These are phyloP conservation scores for Stichopus chloronotus DNA, from an alignment of 35 echinoderm and acorn worm species.

Conservation along the genomic window DNA sequence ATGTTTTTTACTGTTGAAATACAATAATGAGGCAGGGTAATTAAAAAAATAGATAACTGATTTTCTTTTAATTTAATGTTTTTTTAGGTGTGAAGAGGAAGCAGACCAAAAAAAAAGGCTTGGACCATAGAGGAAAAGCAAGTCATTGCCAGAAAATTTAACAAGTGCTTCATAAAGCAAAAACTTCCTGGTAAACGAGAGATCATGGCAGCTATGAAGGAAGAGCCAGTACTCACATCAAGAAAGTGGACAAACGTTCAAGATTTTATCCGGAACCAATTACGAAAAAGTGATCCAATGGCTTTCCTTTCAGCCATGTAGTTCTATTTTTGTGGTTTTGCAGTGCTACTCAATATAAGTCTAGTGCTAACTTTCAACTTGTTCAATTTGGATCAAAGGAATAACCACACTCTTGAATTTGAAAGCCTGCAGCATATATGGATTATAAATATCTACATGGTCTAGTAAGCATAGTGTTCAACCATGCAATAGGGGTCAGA, in stretches of 20 bases:
- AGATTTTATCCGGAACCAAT: conserved; percentile 18
- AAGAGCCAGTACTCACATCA: background rate
- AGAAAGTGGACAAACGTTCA: conserved; percentile 23
- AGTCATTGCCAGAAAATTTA: background rate
- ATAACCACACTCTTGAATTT: no score
- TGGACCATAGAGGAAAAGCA: conserved; percentile 26
- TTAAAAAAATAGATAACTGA: background rate
- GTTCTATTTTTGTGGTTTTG: background rate
- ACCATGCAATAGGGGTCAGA: background rate
- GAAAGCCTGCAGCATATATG: no score
- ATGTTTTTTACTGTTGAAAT: background rate
- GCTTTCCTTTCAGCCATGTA: background rate
- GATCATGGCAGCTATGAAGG: background rate
- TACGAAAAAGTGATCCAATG: conserved; percentile 3
- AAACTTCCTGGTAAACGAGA: background rate
- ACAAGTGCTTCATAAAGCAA: background rate
- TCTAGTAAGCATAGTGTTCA: background rate
- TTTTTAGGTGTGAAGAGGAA: background rate
- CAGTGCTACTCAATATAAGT: background rate
- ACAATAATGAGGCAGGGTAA: background rate
- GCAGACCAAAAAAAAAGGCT: background rate
- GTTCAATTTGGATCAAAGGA: no score
- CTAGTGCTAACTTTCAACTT: no score
- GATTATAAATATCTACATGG: no score
- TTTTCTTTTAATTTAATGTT: background rate